Base-by-base conservation (phyloP, 2,888 invertebrate species). In the Drosophila mayaguana region DNA sequence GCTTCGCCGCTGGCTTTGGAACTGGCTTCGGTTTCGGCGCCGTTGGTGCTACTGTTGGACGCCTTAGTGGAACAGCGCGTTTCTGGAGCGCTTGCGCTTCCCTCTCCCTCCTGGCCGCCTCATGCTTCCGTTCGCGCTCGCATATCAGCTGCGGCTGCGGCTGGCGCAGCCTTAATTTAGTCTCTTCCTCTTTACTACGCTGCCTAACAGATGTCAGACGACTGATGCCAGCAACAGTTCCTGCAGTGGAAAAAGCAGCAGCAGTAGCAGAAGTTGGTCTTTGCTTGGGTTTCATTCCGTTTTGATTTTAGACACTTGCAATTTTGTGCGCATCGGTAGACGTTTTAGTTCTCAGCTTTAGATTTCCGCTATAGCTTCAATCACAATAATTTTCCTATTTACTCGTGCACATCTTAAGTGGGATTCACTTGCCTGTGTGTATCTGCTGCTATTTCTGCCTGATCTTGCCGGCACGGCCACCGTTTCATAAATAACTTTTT, bases 81-180 rank as follows among this genome's bases (percentile, higher is more conserved):
- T 63, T 74, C 14, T 40, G 40, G 46, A 68, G 75, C 63, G 80
- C 75, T 20, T 75, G 78, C 48, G 67, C 56, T 40, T 85, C 81
- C 36, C 71, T 64, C 40, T 83, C 77, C 36, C 55, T 71, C 34
- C 71, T 63, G 7, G 74, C 76, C 22, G 66, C 72, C 42, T 81
- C 81, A 28, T 83, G 83, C 42, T 61, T 71, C 16, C 61, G 62
- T 55, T 85, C 81, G 20, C 83, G 75, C 50, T 85, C 83, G 60
- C 83, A 84, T 43, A 42, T 9, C 25, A 40, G 59, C 4, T 20
- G 55, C 16, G 16, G 22, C 32, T 45, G 62, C 2, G 22, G 16
- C 3, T 40, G 56, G 0, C 48, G 69, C 32, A 45, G 65, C 3
- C 45, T 43, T 7, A 22, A 34, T 45, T 48, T 50, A 16, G 18